A percentile compares a stretch with the other conserved stretches of the same genome.
Conservation (phyloP, 2,797 vertebrate genomes). For the Ataeniobius toweri region DNA sequence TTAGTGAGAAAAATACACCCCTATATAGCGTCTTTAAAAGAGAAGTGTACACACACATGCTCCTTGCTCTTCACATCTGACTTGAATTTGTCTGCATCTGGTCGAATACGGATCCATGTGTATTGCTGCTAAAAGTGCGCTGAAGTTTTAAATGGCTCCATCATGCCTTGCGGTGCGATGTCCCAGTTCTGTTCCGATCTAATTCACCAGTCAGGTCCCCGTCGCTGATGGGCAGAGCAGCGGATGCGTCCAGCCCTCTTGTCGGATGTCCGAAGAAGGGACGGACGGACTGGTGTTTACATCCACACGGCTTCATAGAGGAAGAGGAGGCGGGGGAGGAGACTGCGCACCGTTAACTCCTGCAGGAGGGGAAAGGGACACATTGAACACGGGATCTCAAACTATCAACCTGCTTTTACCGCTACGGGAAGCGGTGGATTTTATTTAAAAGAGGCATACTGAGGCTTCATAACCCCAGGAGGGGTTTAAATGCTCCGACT, state of each 20-base stretch:
- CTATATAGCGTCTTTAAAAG: background rate
- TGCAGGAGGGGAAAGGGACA: conserved; percentile 21
- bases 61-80: background rate
- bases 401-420: conserved; percentile 7
- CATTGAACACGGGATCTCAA: conserved; percentile 26
- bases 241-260: conserved; percentile 15
- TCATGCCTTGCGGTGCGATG: conserved; percentile 81
- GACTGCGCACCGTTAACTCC: conserved; percentile 23
- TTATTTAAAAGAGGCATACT: background rate
- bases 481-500: conserved; percentile 6
- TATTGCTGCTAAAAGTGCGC: conserved; percentile 43
- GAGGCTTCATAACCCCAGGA: background rate
- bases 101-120: conserved; percentile 29
- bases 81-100: background rate
- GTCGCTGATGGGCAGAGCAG: conserved; percentile 16
- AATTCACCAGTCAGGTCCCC: conserved; percentile 38
- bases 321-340: conserved; percentile 26
- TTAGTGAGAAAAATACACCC: background rate
- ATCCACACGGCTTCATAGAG: conserved; percentile 19
- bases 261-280: conserved; percentile 60
- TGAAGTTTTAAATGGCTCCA: conserved; percentile 84
- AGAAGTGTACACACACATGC: background rate
- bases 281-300: conserved; percentile 56
- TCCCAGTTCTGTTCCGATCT: conserved; percentile 78
- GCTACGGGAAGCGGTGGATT: conserved; percentile 27